These are phyloP conservation scores for Pharmacophagus antenor DNA, from an alignment of 2,888 invertebrate genomes.

Conservation along the genomic window DNA sequence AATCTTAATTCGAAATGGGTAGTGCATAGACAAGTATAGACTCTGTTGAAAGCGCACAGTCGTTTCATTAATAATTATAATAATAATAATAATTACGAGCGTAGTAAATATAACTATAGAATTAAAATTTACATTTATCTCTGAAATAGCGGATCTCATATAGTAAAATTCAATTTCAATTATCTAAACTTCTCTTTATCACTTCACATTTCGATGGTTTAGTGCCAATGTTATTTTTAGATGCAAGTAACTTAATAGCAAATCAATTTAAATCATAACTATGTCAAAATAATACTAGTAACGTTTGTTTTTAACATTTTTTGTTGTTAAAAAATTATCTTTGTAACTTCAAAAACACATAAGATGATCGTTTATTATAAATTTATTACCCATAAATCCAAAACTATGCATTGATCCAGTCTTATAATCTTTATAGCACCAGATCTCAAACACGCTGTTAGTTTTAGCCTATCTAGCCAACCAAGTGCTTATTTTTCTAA, in stretches of 20 bases:
- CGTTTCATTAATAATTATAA: constrained; percentile 8
- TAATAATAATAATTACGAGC: not conserved
- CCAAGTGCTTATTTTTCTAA: no score
- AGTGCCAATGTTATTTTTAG: not conserved
- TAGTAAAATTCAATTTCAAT: not conserved
- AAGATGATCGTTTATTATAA: no score
- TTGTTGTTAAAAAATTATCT: no score
- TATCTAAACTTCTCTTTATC: not conserved
- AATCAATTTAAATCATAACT: not conserved
- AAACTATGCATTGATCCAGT: no score
- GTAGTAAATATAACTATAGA: not conserved
- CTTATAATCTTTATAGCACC: no score
- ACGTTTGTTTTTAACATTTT: no score
- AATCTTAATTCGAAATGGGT: constrained; percentile 1
- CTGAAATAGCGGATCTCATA: not conserved
- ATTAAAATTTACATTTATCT: constrained; percentile 3
- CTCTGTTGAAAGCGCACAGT: constrained; percentile 21
- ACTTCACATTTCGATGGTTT: not conserved
- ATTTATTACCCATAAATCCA: no score
- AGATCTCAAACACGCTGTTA: no score
- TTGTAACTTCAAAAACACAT: no score
- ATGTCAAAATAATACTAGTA: not conserved
- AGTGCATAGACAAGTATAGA: constrained; percentile 4
- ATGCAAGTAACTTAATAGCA: not conserved
- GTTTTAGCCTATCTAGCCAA: no score